Percentiles rank a stretch among this genome's conserved stretches.
phyloP scores from a whole-genome alignment of 2,888 invertebrate genomes.

The Empis stercorea region DNA sequence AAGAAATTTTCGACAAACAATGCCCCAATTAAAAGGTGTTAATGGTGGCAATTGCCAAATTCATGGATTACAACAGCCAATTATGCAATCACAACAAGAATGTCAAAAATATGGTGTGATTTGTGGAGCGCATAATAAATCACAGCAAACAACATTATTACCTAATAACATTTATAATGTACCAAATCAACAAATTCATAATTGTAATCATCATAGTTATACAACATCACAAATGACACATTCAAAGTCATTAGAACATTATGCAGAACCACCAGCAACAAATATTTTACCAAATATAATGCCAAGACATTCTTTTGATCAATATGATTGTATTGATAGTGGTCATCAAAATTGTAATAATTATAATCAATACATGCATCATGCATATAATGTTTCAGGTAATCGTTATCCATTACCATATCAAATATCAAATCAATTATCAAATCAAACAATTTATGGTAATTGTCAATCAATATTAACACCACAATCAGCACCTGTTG shows the following conservation, averaged over 20 bases:
- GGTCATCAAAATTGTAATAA: conserved; percentile 17
- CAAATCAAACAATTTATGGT: neutral
- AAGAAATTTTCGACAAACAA: conserved; percentile 5
- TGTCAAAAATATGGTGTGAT: neutral
- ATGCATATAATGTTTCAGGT: conserved; percentile 33
- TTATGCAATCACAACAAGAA: neutral
- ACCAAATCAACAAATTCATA: conserved; percentile 1
- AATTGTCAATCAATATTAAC: neutral
- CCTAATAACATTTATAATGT: no score
- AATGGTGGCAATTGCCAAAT: conserved; percentile 6
- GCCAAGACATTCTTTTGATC: conserved; percentile 35
- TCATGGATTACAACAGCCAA: neutral
- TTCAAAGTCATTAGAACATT: conserved; percentile 35
- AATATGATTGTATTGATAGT: conserved; percentile 33
- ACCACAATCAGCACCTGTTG: neutral
- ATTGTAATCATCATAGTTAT: no score
- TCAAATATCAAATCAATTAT: conserved; percentile 31
- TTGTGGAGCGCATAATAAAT: neutral
- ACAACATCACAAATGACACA: conserved; percentile 26
- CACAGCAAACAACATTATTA: conserved; percentile 1
- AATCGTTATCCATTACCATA: conserved; percentile 34
- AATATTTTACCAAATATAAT: conserved; percentile 8
- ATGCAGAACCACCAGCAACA: conserved; percentile 21
- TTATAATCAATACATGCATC: conserved; percentile 10
- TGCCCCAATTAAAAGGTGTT: conserved; percentile 11